A percentile compares a stretch with the other conserved stretches of the same genome.
phyloP scores from a whole-genome alignment of 2,113 vertebrate species.

The Siniperca knerii region DNA sequence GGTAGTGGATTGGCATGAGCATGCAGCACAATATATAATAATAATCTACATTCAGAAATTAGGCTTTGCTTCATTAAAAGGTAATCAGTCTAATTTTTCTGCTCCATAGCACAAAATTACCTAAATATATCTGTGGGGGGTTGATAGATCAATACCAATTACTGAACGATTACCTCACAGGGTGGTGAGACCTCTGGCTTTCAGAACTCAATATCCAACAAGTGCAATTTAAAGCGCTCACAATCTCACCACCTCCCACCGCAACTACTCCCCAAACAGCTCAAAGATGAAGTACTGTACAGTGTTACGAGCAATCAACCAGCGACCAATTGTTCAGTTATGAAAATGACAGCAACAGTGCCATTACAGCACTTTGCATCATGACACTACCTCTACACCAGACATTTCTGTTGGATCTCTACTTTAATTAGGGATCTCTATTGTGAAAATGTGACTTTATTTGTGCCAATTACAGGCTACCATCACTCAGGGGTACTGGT shows the following conservation, averaged over 20 bases:
- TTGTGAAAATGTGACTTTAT: slow-evolving; percentile 26
- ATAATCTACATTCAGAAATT: slow-evolving; percentile 17
- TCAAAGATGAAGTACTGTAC: not conserved
- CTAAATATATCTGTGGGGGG: slow-evolving; percentile 45
- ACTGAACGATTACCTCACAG: slow-evolving; percentile 54
- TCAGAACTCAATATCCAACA: slow-evolving; percentile 33
- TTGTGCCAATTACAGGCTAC: slow-evolving; percentile 26
- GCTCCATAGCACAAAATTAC: slow-evolving; percentile 26
- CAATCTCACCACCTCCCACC: not conserved
- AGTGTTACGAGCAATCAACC: not conserved
- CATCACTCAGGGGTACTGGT: slow-evolving; percentile 11
- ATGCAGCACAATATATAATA: slow-evolving; percentile 9
- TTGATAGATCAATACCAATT: slow-evolving; percentile 66
- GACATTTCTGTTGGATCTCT: slow-evolving; percentile 16
- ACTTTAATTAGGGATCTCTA: slow-evolving; percentile 24
- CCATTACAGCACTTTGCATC: slow-evolving; percentile 23
- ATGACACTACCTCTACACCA: not conserved
- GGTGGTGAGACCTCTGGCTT: slow-evolving; percentile 48
- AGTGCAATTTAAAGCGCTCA: not conserved
- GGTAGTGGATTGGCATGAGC: not conserved
- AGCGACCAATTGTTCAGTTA: not conserved
- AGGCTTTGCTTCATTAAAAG: slow-evolving; percentile 42
- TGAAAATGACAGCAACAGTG: slow-evolving; percentile 2
- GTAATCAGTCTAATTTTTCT: slow-evolving; percentile 23
- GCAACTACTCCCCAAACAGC: not conserved